Conservation (phyloP, 2,113 vertebrate species). For the Cavia aperea region DNA sequence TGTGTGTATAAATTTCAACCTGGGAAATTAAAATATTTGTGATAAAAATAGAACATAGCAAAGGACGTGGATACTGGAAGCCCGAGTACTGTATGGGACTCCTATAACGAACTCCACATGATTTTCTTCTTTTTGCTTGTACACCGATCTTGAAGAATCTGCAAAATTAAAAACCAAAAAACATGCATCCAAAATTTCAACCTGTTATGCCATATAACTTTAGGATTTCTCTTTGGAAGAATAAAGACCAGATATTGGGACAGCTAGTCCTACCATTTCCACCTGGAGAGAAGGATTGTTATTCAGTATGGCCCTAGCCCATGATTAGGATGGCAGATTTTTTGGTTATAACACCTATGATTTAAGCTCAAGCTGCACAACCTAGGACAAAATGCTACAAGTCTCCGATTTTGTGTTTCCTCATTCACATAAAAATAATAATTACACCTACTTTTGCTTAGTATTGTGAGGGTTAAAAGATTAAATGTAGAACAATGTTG, state of each 20-base stretch:
- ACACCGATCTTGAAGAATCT: not conserved
- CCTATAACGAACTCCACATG: not conserved
- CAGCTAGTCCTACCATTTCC: not conserved
- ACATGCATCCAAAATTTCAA: not conserved
- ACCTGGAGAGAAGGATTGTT: not conserved
- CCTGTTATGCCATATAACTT: not conserved
- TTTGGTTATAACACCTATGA: not conserved
- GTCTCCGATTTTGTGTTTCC: not conserved
- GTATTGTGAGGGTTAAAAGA: not conserved
- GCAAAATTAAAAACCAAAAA: not conserved
- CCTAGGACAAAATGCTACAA: not conserved
- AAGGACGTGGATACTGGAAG: not conserved
- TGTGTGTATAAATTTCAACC: not conserved
- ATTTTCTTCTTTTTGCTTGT: not conserved
- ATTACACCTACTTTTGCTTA: not conserved
- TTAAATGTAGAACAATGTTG: not conserved
- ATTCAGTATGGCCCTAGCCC: rapidly evolving
- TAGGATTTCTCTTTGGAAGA: not conserved
- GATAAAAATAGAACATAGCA: not conserved
- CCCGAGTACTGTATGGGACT: not conserved
- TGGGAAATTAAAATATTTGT: not conserved
- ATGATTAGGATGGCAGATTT: not conserved
- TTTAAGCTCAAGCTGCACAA: not conserved
- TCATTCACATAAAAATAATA: not conserved
- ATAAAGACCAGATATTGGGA: not conserved